Conservation (phyloP, 2,113 vertebrate species). For the Pycnonotus jocosus region DNA sequence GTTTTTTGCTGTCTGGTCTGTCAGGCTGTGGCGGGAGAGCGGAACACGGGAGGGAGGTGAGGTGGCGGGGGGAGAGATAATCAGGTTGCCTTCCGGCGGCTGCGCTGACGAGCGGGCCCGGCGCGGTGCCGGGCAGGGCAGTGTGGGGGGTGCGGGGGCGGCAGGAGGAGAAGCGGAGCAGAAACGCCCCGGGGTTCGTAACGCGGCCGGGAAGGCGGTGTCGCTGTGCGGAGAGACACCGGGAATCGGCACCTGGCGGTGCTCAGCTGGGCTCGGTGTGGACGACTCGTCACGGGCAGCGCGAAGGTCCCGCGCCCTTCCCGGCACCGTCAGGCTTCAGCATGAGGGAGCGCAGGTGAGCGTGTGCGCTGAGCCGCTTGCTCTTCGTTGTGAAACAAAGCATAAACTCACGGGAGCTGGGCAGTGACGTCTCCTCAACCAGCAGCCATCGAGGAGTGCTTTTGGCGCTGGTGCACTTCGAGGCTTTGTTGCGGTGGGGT, state of each 20-base stretch:
- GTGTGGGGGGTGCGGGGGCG: accelerated
- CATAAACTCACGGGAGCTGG: accelerated
- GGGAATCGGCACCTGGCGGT: too few relatives aligned
- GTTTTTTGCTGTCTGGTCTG: too few relatives aligned
- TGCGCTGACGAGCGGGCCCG: accelerated
- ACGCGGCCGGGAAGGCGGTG: accelerated
- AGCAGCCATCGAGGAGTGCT: accelerated
- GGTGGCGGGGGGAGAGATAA: background rate
- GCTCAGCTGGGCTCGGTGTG: too few relatives aligned
- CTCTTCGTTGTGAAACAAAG: accelerated
- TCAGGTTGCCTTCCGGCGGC: background rate
- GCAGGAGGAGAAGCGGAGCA: accelerated
- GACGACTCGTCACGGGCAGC: background rate
- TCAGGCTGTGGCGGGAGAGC: accelerated
- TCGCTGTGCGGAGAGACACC: accelerated
- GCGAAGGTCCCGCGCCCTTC: background rate
- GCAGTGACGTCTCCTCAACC: accelerated
- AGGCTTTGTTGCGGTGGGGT: too few relatives aligned
- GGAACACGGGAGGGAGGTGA: background rate
- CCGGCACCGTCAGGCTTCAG: accelerated
- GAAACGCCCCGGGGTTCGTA: accelerated
- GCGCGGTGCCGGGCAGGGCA: accelerated
- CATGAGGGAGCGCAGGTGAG: background rate
- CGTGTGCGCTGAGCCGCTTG: accelerated
- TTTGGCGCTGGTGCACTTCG: accelerated